Percentiles rank a stretch among this genome's conserved stretches.
Evolutionary conservation across 2,113 vertebrate genomes (phyloP).

Genomic region (Gnathonemus echidnorhynchus): DNA sequence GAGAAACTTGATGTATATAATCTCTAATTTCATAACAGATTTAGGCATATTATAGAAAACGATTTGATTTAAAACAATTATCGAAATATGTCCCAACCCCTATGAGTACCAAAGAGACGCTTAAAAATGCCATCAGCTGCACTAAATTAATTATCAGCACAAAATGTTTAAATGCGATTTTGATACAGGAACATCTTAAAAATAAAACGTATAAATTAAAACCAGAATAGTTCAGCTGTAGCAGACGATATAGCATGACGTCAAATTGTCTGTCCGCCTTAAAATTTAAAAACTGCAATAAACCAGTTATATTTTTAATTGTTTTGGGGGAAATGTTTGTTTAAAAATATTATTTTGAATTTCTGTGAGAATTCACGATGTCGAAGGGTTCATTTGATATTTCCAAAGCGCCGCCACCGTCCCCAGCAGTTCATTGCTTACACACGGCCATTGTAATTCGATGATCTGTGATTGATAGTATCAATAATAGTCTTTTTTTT

Average conservation of each 20-base stretch:
- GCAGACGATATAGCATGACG: not conserved
- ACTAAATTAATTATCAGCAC: not conserved
- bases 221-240: not conserved
- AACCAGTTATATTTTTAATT: not conserved
- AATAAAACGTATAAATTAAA: not conserved
- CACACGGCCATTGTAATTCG: not conserved
- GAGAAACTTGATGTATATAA: not conserved
- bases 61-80: not conserved
- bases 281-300: not conserved
- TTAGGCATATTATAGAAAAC: not conserved
- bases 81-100: not conserved
- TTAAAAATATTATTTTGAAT: not conserved
- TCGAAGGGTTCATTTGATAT: not conserved
- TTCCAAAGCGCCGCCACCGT: not conserved
- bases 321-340: not conserved
- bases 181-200: not conserved
- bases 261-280: not conserved
- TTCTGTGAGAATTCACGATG: not conserved
- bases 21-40: not conserved
- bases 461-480: not conserved
- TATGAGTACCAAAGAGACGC: not conserved
- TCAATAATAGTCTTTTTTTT: not conserved
- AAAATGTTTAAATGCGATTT: not conserved
- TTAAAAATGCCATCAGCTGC: not conserved
- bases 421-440: not conserved